These are phyloP conservation scores for Zaprionus davidi DNA, from an alignment of 1,140 invertebrate genomes.

Conservation along the genomic window DNA sequence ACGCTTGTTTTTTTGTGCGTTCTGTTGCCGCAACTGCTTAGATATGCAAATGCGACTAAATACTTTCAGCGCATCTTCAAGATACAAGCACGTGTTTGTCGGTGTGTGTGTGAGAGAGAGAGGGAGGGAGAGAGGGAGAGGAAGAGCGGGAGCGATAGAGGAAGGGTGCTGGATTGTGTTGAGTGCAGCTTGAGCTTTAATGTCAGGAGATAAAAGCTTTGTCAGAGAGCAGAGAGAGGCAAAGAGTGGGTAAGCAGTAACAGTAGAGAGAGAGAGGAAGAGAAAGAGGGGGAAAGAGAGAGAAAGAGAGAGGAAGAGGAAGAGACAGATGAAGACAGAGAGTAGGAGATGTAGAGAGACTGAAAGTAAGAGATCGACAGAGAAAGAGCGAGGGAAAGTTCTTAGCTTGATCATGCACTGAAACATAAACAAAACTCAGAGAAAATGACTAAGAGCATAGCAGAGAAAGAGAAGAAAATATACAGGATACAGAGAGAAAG, in stretches of 20 bases:
- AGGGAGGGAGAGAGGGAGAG: not conserved
- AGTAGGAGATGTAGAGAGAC: not conserved
- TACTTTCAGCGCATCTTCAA: conserved; percentile 76
- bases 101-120: not conserved
- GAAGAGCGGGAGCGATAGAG: not conserved
- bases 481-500: not conserved
- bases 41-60: conserved; percentile 79
- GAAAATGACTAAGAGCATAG: not conserved
- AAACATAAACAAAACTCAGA: not conserved
- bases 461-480: not conserved
- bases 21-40: conserved; percentile 78
- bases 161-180: not conserved
- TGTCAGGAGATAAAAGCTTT: not conserved
- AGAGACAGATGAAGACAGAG: not conserved
- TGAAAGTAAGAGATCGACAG: not conserved
- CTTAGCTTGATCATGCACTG: not conserved
- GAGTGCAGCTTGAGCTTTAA: conserved; percentile 6
- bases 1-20: conserved; percentile 9
- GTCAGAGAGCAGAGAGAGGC: not conserved
- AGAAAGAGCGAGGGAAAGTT: not conserved
- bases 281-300: not conserved
- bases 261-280: not conserved
- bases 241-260: no score
- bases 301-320: not conserved
- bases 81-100: conserved; percentile 41